Evolutionary conservation across 2,113 vertebrate genomes (phyloP), one percentile per base, ranked within the genome.

Genomic region (Perca schrenkii): DNA sequence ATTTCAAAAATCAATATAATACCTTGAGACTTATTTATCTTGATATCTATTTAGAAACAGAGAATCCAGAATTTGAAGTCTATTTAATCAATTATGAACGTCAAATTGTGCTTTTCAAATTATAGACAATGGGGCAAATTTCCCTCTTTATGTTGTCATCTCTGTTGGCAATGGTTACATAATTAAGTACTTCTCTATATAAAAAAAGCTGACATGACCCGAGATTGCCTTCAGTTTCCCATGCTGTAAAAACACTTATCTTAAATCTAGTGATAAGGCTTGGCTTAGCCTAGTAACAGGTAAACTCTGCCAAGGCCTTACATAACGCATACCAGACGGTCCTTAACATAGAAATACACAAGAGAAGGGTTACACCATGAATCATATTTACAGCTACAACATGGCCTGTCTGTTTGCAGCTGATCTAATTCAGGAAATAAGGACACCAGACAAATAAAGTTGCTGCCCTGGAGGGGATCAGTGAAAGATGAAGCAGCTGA

Each of bases 241-340:
- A 58, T 80, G 64, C 21, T 80, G 81, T 74, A 70, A 83, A 82
- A 80, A 78, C 64, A 79, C 78, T 68, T 69, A 78, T 82, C 85
- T 80, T 82, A 86, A 86, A 84, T 84, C 82, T 79, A 86, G 69
- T 83, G 80, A 86, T 84, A 82, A 88, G 84, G 40, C 57, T 60
- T 22, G 12, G 80, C 62, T 91, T 87, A 86, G 86, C 73, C 84
- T 49, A 85, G 77, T 82, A 81, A 84, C 43, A 80, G 36, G 22
- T 53, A 68, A 73, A 54, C 50, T 72, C 6, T 60, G 77, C 70
- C 76, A 86, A 54, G 62, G 67, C 73, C 74, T 89, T 79, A 82
- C 80, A 58, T 82, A 87, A 88, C 36, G 12, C 79, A 84, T 40
- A 62, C n/a, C 76, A 79, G 64, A 22, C 11, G 6, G n/a, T 53